phyloP scores from a whole-genome alignment of 1,140 invertebrate species.

The Cotesia typhae region DNA sequence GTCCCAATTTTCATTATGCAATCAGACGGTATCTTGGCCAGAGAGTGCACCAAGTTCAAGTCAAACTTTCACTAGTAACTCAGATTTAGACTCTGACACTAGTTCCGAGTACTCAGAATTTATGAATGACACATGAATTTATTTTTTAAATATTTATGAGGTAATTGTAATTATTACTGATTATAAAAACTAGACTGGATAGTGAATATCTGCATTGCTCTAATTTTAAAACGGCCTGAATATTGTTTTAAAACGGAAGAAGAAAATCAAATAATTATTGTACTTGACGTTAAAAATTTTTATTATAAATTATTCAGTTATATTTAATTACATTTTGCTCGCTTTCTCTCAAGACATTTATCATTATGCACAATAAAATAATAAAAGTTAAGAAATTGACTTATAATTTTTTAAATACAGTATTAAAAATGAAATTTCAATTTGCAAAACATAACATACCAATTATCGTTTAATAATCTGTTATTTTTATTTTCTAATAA shows the following conservation, averaged over 20 bases:
- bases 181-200: background rate
- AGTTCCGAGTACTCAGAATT: constrained; percentile 65
- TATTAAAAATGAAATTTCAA: too few species aligned
- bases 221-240: background rate
- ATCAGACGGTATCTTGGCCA: constrained; percentile 60
- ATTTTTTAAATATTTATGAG: background rate
- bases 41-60: constrained; percentile 62
- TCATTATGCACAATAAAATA: too few species aligned
- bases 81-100: constrained; percentile 61
- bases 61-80: constrained; percentile 63
- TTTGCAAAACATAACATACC: too few species aligned
- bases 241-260: background rate
- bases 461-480: too few species aligned
- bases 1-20: constrained; percentile 59
- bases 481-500: too few species aligned
- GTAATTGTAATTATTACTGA: constrained; percentile 1
- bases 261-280: too few species aligned
- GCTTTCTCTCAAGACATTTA: too few species aligned
- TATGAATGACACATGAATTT: constrained; percentile 55
- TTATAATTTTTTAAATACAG: too few species aligned
- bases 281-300: too few species aligned
- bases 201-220: too few species aligned
- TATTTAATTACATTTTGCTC: too few species aligned
- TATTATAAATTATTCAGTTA: background rate
- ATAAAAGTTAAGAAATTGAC: too few species aligned